phyloP scores from a whole-genome alignment of 2,797 vertebrate species.

The Peromyscus eremicus region DNA sequence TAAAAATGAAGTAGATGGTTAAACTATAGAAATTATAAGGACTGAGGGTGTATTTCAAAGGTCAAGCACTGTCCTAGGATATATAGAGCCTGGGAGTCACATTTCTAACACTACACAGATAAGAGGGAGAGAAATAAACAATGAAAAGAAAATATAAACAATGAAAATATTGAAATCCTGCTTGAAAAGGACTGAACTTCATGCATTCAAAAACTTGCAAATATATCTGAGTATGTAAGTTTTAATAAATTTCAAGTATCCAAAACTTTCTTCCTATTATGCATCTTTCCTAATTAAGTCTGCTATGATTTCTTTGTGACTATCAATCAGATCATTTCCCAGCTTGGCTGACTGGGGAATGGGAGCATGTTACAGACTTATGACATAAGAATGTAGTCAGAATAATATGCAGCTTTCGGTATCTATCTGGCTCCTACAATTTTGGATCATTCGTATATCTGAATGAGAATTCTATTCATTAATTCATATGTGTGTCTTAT shows the following conservation, averaged over 20 bases:
- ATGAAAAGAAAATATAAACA: neutral
- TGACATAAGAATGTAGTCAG: neutral
- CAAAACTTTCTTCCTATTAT: neutral
- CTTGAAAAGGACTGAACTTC: neutral
- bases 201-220: neutral
- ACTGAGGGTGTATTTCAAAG: neutral
- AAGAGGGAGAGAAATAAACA: neutral
- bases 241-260: slow-evolving; percentile 22
- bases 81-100: neutral
- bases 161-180: neutral
- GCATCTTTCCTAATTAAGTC: neutral
- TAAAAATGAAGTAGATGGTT: neutral
- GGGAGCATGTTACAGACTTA: neutral
- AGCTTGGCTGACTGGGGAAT: neutral
- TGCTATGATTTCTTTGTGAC: slow-evolving; percentile 49
- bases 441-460: neutral
- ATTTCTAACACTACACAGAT: neutral
- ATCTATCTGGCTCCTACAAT: neutral
- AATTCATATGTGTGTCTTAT: neutral
- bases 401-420: neutral
- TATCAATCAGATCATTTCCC: neutral
- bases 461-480: neutral
- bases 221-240: neutral
- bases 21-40: neutral
- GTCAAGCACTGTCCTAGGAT: neutral